These are phyloP conservation scores for Rhinichthys klamathensis DNA, from an alignment of 2,113 vertebrate genomes.

Conservation along the genomic window DNA sequence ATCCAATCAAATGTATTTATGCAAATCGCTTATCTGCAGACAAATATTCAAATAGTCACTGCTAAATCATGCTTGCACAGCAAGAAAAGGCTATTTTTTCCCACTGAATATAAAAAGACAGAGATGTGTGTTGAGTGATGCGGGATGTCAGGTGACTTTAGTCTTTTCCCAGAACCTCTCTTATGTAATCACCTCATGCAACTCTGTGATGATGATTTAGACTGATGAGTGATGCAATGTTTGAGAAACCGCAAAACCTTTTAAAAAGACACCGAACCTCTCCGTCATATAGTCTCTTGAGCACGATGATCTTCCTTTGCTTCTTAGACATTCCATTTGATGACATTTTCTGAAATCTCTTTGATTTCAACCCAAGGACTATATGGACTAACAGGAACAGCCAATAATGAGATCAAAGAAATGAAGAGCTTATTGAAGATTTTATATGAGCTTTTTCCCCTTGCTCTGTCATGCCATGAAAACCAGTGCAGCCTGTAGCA, in stretches of 20 bases:
- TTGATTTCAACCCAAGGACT: slow-evolving; percentile 29
- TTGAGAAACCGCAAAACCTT: slow-evolving; percentile 60
- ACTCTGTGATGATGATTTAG: slow-evolving; percentile 23
- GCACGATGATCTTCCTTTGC: slow-evolving; percentile 33
- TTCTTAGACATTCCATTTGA: slow-evolving; percentile 59
- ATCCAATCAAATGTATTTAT: slow-evolving; percentile 12
- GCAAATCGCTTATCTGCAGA: slow-evolving; percentile 1
- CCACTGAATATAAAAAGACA: slow-evolving; percentile 14
- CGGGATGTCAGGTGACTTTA: slow-evolving; percentile 7
- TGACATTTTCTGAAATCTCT: slow-evolving; percentile 62
- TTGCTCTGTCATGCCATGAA: neutral
- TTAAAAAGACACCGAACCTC: slow-evolving; percentile 55
- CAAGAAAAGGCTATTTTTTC: neutral
- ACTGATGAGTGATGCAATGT: slow-evolving; percentile 66
- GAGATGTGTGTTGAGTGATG: slow-evolving; percentile 4
- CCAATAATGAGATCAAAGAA: slow-evolving; percentile 29
- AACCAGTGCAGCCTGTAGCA: neutral
- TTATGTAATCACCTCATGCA: slow-evolving; percentile 8
- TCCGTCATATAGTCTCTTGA: slow-evolving; percentile 47
- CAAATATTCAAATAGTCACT: neutral
- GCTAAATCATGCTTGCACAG: slow-evolving; percentile 9
- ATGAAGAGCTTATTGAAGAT: slow-evolving; percentile 5
- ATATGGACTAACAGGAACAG: slow-evolving; percentile 6
- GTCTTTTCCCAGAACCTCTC: neutral
- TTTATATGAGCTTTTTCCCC: neutral